Conservation (phyloP, 2,797 vertebrate genomes). For the Alouatta caraya region DNA sequence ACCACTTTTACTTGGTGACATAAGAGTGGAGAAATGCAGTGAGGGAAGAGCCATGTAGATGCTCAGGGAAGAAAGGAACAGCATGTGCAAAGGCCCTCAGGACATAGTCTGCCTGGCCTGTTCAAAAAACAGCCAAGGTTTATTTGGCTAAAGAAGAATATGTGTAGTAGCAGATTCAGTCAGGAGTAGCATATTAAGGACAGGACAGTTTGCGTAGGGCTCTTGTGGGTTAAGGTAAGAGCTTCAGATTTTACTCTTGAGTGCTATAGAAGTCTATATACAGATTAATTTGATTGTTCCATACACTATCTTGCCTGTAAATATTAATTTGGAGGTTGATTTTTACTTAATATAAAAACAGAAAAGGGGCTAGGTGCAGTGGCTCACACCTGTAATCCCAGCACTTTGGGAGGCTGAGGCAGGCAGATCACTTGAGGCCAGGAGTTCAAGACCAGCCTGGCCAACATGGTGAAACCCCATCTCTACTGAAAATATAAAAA, state of each 20-base stretch:
- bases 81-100: neutral
- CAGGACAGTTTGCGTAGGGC: neutral
- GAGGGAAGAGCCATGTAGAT: neutral
- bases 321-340: conserved; percentile 6
- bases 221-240: neutral
- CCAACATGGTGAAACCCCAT: too few species aligned
- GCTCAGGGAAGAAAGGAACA: neutral
- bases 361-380: neutral
- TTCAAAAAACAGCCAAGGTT: neutral
- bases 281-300: neutral
- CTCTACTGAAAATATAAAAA: too few species aligned
- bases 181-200: neutral
- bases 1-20: neutral
- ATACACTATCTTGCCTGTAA: neutral
- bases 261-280: neutral
- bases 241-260: neutral
- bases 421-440: too few species aligned
- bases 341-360: conserved; percentile 4
- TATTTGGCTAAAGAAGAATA: neutral
- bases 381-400: too few species aligned
- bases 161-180: neutral
- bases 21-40: neutral
- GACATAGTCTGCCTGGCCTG: neutral
- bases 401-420: too few species aligned
- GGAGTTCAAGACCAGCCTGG: too few species aligned